Percentiles rank a stretch among this genome's conserved stretches.
Conservation (phyloP, 2,797 vertebrate genomes). For the Coregonus suidteri region DNA sequence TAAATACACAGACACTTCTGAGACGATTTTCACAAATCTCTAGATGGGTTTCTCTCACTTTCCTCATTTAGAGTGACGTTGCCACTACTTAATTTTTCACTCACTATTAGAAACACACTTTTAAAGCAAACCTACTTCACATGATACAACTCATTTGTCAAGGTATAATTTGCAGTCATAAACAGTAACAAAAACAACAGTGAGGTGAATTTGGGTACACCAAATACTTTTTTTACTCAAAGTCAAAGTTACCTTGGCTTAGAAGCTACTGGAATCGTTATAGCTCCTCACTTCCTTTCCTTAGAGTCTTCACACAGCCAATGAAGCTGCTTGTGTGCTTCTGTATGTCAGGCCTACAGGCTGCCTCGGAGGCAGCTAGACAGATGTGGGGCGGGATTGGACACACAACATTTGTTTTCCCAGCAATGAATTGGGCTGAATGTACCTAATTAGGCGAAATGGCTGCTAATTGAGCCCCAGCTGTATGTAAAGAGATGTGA, state of each 20-base stretch:
- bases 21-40: neutral
- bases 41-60: neutral
- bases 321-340: slow-evolving; percentile 46
- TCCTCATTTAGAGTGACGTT: neutral
- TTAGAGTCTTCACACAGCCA: slow-evolving; percentile 53
- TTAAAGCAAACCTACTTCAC: neutral
- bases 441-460: slow-evolving; percentile 75
- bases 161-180: neutral
- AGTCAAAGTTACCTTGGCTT: neutral
- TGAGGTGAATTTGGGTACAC: neutral
- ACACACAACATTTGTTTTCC: slow-evolving; percentile 72
- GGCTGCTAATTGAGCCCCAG: slow-evolving; percentile 78
- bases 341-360: slow-evolving; percentile 50
- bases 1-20: slow-evolving; percentile 34
- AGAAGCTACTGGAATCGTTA: slow-evolving; percentile 52
- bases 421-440: slow-evolving; percentile 67
- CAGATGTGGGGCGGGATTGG: slow-evolving; percentile 65
- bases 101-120: neutral
- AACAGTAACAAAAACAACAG: neutral
- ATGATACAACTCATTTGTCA: neutral
- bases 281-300: slow-evolving; percentile 16
- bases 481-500: slow-evolving; percentile 63
- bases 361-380: slow-evolving; percentile 67
- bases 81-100: neutral
- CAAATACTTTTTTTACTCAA: slow-evolving; percentile 24